Conservation (phyloP, 2,888 invertebrate genomes). For the Heteromurus nitidus region DNA sequence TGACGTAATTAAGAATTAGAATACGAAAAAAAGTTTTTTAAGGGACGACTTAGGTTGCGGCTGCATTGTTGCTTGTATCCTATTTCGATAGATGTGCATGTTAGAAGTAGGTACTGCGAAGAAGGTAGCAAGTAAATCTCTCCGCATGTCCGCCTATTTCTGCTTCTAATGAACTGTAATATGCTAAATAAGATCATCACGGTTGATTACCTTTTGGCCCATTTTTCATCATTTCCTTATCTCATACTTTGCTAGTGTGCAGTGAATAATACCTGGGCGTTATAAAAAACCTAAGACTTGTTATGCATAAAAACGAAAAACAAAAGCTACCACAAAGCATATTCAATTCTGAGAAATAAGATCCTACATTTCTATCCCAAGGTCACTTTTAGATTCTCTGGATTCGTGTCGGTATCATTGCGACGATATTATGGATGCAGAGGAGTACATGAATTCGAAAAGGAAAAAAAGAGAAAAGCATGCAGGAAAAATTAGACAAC, state of each 20-base stretch:
- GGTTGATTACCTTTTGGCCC: slow-evolving; percentile 68
- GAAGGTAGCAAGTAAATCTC: slow-evolving; percentile 65
- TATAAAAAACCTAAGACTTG: no score
- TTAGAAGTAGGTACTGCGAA: no score
- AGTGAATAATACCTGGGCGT: no score
- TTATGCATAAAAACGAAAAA: neutral
- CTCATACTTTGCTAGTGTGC: neutral
- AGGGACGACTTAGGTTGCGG: neutral
- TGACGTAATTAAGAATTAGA: slow-evolving; percentile 53
- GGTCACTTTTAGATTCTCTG: slow-evolving; percentile 14
- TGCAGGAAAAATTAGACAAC: slow-evolving; percentile 17
- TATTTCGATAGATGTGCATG: no score
- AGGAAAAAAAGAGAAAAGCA: neutral
- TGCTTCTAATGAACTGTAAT: slow-evolving; percentile 72
- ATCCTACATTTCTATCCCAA: slow-evolving; percentile 21
- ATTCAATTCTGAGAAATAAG: neutral
- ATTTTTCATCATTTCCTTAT: slow-evolving; percentile 49
- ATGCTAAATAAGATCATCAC: slow-evolving; percentile 72
- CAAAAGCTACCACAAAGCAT: no score
- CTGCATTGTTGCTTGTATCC: slow-evolving; percentile 1
- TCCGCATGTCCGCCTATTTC: slow-evolving; percentile 58
- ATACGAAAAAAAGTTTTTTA: neutral
- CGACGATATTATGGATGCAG: slow-evolving; percentile 15
- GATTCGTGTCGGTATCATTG: slow-evolving; percentile 11
- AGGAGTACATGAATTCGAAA: neutral